A percentile compares a stretch with the other conserved stretches of the same genome.
Evolutionary conservation across 2,888 invertebrate genomes (phyloP).

Genomic region (Spicauda simplicius): DNA sequence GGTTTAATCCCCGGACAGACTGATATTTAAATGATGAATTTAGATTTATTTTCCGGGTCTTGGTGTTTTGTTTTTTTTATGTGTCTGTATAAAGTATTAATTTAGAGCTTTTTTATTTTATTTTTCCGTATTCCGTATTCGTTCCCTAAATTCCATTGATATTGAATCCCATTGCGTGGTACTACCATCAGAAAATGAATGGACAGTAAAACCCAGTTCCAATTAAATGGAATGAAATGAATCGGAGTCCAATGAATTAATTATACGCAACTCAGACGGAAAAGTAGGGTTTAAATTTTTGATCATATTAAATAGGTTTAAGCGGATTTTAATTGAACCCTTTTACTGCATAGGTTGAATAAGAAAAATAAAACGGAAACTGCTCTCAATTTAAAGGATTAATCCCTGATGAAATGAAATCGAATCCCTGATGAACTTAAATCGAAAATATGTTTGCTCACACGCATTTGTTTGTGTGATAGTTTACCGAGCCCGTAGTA

Average conservation of each 20-base stretch:
- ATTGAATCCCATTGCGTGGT: no score
- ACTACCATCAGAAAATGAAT: neutral
- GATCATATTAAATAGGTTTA: slow-evolving; percentile 7
- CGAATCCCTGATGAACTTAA: neutral
- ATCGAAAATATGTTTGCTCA: neutral
- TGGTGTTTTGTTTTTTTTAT: no score
- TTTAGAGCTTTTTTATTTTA: no score
- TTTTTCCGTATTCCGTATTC: no score
- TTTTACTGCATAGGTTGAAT: neutral
- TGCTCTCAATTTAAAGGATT: neutral
- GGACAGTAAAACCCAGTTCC: neutral
- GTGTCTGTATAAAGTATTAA: no score
- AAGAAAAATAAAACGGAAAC: neutral
- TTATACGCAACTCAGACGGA: neutral
- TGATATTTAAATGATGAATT: no score
- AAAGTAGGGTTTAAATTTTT: neutral
- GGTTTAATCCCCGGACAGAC: no score
- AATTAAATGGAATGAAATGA: neutral
- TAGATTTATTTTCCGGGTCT: no score
- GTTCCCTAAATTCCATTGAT: no score
- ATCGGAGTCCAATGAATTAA: neutral
- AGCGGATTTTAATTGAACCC: slow-evolving; percentile 8
- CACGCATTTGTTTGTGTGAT: no score
- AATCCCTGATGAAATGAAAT: neutral
- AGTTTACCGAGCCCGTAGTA: no score